Evolutionary conservation across 2,113 vertebrate species (phyloP).

Genomic region (Ovis aries): ARS-UI_Ramb_v3.0 NC_056055.1:159632001-159632500

Average conservation of each 20-base stretch:
- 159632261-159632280: background rate
- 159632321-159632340: background rate
- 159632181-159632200: background rate
- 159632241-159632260: background rate
- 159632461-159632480: background rate
- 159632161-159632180: background rate
- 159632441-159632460: background rate
- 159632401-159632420: background rate
- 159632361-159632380: background rate
- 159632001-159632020: background rate
- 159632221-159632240: background rate
- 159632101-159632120: background rate
- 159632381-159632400: background rate
- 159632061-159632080: background rate
- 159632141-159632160: background rate
- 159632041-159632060: background rate
- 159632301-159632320: background rate
- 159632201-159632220: background rate
- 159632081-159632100: background rate
- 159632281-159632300: background rate
- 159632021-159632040: background rate
- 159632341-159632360: background rate
- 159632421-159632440: background rate
- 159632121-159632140: background rate
- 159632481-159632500: background rate